Evolutionary conservation across 2,888 invertebrate genomes (phyloP).

Genomic region (Hedychridium roseum): DNA sequence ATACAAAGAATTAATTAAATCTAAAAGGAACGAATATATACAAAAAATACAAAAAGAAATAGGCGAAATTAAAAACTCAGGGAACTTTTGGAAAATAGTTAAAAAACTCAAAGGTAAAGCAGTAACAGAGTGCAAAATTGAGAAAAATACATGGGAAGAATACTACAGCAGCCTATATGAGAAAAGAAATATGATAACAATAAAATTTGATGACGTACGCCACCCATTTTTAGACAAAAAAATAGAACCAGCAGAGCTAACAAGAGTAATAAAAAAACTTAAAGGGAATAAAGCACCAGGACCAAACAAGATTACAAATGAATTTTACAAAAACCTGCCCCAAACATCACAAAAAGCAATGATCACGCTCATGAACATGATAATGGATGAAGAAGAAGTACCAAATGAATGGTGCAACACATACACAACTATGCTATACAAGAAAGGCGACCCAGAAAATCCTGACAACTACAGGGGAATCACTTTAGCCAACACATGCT

Average conservation of each 20-base stretch:
- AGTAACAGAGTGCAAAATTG: background rate
- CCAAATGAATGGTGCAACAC: constrained; percentile 24
- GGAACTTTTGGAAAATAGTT: background rate
- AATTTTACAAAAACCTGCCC: constrained; percentile 6
- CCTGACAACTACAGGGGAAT: constrained; percentile 32
- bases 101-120: background rate
- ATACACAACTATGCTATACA: too few species aligned
- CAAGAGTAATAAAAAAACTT: background rate
- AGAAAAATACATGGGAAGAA: background rate
- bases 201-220: background rate
- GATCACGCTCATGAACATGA: constrained; percentile 22
- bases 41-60: background rate
- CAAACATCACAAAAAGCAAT: background rate
- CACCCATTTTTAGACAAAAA: constrained; percentile 5
- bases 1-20: background rate
- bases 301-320: background rate
- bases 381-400: constrained; percentile 19
- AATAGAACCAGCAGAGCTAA: constrained; percentile 3
- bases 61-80: background rate
- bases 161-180: background rate
- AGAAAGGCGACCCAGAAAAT: too few species aligned
- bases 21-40: background rate
- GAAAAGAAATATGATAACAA: background rate
- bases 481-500: constrained; percentile 21
- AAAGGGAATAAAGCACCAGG: constrained; percentile 10